These are phyloP conservation scores for Phaonia tiefii DNA, from an alignment of 2,888 invertebrate species.

Conservation along the genomic window DNA sequence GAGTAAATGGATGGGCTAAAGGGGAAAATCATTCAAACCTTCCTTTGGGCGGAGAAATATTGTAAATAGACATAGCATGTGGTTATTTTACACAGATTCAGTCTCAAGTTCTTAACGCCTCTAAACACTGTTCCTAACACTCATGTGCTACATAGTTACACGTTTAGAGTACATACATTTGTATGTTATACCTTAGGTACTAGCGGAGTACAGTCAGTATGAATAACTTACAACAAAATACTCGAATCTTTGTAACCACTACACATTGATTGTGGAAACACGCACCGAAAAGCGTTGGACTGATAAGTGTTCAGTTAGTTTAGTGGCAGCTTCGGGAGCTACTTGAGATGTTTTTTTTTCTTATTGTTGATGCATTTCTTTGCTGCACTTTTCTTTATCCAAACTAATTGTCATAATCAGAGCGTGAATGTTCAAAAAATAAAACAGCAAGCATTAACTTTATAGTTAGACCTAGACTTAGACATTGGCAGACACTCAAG, in stretches of 20 bases:
- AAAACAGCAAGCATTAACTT: not conserved
- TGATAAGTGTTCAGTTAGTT: constrained; percentile 64
- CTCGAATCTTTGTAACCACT: not conserved
- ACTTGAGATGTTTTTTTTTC: constrained; percentile 3
- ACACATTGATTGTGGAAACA: constrained; percentile 30
- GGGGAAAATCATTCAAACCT: no score
- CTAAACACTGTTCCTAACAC: not conserved
- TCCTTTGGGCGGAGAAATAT: no score
- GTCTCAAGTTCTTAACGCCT: no score
- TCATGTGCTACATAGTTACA: no score
- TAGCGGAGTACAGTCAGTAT: not conserved
- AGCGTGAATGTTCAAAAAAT: constrained; percentile 45
- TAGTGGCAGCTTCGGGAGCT: not conserved
- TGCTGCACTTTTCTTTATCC: constrained; percentile 6
- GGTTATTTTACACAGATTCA: no score
- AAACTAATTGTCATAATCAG: constrained; percentile 66
- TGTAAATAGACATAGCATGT: no score
- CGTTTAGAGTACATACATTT: not conserved
- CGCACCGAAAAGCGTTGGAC: constrained; percentile 64
- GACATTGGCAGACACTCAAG: constrained; percentile 27
- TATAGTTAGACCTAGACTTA: not conserved
- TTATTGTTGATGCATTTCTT: no score
- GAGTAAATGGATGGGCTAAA: no score
- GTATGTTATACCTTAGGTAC: no score
- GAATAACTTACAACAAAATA: constrained; percentile 16